These are phyloP conservation scores for Watsonalla binaria DNA, from an alignment of 2,888 invertebrate genomes.

Conservation along the genomic window DNA sequence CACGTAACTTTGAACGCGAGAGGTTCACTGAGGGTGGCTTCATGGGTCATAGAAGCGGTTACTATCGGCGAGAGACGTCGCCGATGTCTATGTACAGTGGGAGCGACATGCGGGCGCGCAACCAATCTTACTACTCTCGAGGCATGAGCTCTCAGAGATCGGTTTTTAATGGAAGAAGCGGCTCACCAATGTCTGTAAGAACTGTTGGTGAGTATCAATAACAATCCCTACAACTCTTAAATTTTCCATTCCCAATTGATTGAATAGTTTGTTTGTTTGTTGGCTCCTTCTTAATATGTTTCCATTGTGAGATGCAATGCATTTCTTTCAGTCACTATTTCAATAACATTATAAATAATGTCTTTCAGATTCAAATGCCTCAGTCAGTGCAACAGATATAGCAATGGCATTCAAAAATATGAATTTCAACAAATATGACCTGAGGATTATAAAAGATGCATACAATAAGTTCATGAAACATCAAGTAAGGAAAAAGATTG, in stretches of 20 bases:
- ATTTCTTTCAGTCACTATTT: neutral
- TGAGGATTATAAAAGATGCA: conserved; percentile 43
- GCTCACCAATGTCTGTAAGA: conserved; percentile 53
- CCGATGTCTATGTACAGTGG: conserved; percentile 46
- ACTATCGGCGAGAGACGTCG: conserved; percentile 29
- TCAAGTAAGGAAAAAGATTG: conserved; percentile 34
- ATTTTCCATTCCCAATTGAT: neutral
- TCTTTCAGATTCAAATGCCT: conserved; percentile 51
- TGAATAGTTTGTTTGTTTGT: neutral
- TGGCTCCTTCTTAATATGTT: neutral
- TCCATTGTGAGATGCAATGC: too few species aligned
- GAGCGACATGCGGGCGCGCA: conserved; percentile 30
- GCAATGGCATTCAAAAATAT: conserved; percentile 41
- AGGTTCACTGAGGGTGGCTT: conserved; percentile 31
- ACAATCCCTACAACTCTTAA: too few species aligned
- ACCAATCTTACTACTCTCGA: conserved; percentile 26
- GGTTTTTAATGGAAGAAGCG: conserved; percentile 43
- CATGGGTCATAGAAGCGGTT: conserved; percentile 40
- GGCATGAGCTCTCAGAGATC: conserved; percentile 41
- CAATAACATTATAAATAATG: neutral
- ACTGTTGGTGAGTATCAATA: conserved; percentile 42
- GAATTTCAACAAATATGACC: conserved; percentile 47
- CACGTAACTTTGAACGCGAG: conserved; percentile 34
- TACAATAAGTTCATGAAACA: conserved; percentile 39
- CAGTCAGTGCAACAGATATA: conserved; percentile 49